These are phyloP conservation scores for Spea bombifrons DNA, from an alignment of 2,113 vertebrate species.

Conservation along the genomic window DNA sequence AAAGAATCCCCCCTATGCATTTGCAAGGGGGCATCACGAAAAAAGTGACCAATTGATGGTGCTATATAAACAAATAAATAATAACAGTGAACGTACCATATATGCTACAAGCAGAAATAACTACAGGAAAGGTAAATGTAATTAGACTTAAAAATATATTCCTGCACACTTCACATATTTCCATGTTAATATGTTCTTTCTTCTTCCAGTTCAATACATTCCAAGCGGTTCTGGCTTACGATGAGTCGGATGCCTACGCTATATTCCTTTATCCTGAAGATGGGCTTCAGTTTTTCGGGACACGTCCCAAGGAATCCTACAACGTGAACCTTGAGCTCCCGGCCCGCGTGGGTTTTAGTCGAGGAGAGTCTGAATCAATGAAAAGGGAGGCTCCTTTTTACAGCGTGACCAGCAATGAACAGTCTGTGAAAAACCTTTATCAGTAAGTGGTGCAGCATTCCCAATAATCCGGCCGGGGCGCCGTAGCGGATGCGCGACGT, in stretches of 20 bases:
- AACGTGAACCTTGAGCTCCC: slow-evolving; percentile 87
- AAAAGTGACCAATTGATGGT: too few relatives aligned
- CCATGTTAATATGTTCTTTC: background rate
- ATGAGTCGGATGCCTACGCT: slow-evolving; percentile 75
- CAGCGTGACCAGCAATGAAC: slow-evolving; percentile 78
- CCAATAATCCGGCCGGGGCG: too few relatives aligned
- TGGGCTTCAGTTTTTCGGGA: slow-evolving; percentile 87
- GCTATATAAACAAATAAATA: too few relatives aligned
- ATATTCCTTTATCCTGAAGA: slow-evolving; percentile 86
- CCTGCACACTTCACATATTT: too few relatives aligned
- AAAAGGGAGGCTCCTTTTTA: slow-evolving; percentile 77
- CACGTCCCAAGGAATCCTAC: slow-evolving; percentile 85
- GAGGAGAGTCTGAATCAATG: slow-evolving; percentile 71
- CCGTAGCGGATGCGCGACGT: too few relatives aligned
- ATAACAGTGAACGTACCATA: too few relatives aligned
- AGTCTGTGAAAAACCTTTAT: slow-evolving; percentile 80
- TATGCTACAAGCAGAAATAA: too few relatives aligned
- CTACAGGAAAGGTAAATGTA: too few relatives aligned
- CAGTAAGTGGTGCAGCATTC: slow-evolving; percentile 65
- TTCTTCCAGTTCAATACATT: slow-evolving; percentile 85
- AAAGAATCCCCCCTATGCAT: too few relatives aligned
- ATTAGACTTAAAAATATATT: too few relatives aligned
- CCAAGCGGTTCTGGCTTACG: slow-evolving; percentile 83
- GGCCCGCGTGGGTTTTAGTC: slow-evolving; percentile 88
- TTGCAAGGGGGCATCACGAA: too few relatives aligned